Evolutionary conservation across 1,140 invertebrate species (phyloP), one percentile per base, ranked within the genome.

Genomic region (Thalassaphorura encarpata): DNA sequence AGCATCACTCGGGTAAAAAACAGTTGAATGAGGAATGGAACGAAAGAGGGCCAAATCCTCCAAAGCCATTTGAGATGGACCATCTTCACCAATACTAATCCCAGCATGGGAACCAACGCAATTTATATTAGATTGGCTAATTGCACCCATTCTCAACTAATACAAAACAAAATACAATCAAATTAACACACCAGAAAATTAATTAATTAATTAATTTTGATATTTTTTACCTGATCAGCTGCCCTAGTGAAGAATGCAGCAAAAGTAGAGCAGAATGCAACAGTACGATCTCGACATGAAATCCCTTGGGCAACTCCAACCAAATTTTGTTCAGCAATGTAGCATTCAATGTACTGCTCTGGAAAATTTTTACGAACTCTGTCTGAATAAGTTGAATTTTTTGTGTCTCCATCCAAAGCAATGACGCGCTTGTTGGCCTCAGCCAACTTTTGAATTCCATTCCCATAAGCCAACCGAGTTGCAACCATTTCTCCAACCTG

Each of bases 61-160:
- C 0, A 99, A 75, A 41, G 89, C 97, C 97, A 99, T 99, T 76
- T 99, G 96, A 47, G 89, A 95, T n/a, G 96, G 95, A 4, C 96
- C 96, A 76, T 98, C 95, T 73, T 97, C 93, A 47, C 92, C 91
- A 69, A 89, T 89, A 64, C 90, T 95, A 26, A 97, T 83, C 52
- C 96, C 96, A 72, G 87, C 92, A 74, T 99, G 96, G 8, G 95
- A 97, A 15, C 82, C 82, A 61, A 81, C 88, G 71, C 97, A 93
- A 72, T 99, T 99, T 1, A 94, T 84, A 72, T 99, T 97, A 0
- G 89, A 89, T 76, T 97, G 92, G 29, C 94, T 98, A 67, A 99
- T 96, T 18, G 96, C 96, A 42, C 89, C 96, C 95, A 99, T 99
- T 57, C 97, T 83, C 66, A 99, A 89, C 82, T 92, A 73, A 8